Conservation (phyloP, 2,888 invertebrate species). For the Drosophila meridionalis region DNA sequence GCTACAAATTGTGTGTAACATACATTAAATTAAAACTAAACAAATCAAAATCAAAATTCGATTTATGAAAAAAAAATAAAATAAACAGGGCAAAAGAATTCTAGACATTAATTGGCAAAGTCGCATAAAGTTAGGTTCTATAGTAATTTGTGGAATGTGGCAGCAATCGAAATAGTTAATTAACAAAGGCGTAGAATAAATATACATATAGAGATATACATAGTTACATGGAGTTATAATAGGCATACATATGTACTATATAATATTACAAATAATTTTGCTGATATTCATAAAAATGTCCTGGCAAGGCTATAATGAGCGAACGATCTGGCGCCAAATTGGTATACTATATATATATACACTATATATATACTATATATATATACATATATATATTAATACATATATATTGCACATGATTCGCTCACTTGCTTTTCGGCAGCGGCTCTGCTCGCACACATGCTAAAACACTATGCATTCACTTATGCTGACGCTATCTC, state of each 20-base stretch:
- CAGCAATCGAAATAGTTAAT: constrained; percentile 35
- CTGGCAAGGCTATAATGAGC: constrained; percentile 37
- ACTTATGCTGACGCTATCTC: constrained; percentile 25
- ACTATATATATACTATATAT: constrained; percentile 37
- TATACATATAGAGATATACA: constrained; percentile 24
- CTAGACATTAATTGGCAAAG: constrained; percentile 20
- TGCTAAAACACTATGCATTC: constrained; percentile 3
- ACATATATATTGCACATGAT: constrained; percentile 64
- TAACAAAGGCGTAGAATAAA: constrained; percentile 30
- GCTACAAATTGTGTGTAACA: constrained; percentile 18
- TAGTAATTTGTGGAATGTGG: constrained; percentile 48
- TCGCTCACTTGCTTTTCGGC: constrained; percentile 13
- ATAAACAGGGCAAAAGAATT: background rate
- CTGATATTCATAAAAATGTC: constrained; percentile 38
- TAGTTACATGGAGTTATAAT: constrained; percentile 24
- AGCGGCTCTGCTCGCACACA: constrained; percentile 25
- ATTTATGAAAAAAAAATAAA: background rate
- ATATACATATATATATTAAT: constrained; percentile 18
- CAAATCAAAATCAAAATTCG: constrained; percentile 1
- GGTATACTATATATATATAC: constrained; percentile 10
- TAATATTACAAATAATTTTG: constrained; percentile 34
- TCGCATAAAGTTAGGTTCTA: constrained; percentile 28
- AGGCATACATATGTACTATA: constrained; percentile 26
- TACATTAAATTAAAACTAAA: constrained; percentile 22
- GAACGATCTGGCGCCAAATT: constrained; percentile 32